Conservation (phyloP, 2,113 vertebrate species). For the Henicopernis longicauda region DNA sequence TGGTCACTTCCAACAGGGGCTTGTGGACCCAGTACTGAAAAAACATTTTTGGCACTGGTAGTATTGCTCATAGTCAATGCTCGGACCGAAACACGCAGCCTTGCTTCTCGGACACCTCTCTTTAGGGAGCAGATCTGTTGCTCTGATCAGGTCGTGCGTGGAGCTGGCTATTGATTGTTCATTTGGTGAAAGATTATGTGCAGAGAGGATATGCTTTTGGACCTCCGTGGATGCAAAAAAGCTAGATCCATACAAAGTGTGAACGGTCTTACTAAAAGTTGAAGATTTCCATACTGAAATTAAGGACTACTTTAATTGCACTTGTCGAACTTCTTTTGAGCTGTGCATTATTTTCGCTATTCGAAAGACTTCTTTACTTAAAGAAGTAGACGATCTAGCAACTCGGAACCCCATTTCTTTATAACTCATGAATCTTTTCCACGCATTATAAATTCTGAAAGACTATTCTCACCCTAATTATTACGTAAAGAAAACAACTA, state of each 20-base stretch:
- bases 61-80: too few relatives aligned
- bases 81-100: not conserved
- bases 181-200: not conserved
- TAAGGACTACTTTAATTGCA: not conserved
- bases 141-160: not conserved
- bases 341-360: not conserved
- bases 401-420: not conserved
- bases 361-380: not conserved
- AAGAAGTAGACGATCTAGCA: not conserved
- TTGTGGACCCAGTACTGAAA: not conserved
- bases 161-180: not conserved
- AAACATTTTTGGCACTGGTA: not conserved
- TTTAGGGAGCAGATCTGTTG: not conserved
- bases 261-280: not conserved
- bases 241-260: not conserved
- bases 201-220: not conserved
- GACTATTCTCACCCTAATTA: not conserved
- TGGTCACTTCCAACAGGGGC: not conserved
- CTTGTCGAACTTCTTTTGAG: not conserved
- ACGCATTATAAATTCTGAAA: not conserved
- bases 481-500: not conserved
- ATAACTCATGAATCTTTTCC: not conserved
- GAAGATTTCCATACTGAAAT: not conserved
- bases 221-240: not conserved
- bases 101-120: not conserved